Percentiles rank a stretch among this genome's conserved stretches.
Conservation (phyloP, 2,113 vertebrate genomes). For the Antennarius striatus region DNA sequence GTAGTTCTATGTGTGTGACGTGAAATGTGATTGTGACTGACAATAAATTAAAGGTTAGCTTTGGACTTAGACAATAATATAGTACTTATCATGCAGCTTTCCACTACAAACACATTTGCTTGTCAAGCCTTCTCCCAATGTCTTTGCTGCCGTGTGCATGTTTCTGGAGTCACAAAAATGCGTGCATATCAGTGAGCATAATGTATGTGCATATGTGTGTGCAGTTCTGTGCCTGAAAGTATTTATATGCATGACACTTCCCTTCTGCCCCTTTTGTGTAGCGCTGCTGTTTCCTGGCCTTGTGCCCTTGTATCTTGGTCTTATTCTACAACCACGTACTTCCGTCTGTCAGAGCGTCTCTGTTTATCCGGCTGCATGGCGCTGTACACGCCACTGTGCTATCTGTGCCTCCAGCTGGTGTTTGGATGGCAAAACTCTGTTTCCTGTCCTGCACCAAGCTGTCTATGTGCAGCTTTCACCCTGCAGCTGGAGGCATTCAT, state of each 20-base stretch:
- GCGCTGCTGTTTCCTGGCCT: conserved; percentile 23
- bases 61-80: conserved; percentile 16
- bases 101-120: conserved; percentile 31
- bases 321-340: conserved; percentile 15
- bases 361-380: conserved; percentile 37
- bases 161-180: conserved; percentile 16
- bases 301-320: conserved; percentile 23
- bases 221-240: conserved; percentile 1
- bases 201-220: conserved; percentile 19
- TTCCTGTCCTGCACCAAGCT: conserved; percentile 31
- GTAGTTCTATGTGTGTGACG: conserved; percentile 20
- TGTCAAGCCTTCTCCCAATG: not conserved
- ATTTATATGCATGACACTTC: conserved; percentile 41
- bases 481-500: too few relatives aligned
- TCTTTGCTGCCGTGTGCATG: conserved; percentile 34
- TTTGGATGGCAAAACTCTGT: conserved; percentile 43
- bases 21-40: conserved; percentile 34
- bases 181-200: conserved; percentile 12
- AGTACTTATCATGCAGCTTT: not conserved
- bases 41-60: conserved; percentile 24
- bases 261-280: conserved; percentile 22
- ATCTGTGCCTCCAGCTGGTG: conserved; percentile 58
- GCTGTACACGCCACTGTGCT: conserved; percentile 46
- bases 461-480: conserved; percentile 11
- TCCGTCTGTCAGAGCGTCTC: conserved; percentile 36